A percentile compares a stretch with the other conserved stretches of the same genome.
Evolutionary conservation across 2,888 invertebrate species (phyloP).

Genomic region (Nemurella pictetii): DNA sequence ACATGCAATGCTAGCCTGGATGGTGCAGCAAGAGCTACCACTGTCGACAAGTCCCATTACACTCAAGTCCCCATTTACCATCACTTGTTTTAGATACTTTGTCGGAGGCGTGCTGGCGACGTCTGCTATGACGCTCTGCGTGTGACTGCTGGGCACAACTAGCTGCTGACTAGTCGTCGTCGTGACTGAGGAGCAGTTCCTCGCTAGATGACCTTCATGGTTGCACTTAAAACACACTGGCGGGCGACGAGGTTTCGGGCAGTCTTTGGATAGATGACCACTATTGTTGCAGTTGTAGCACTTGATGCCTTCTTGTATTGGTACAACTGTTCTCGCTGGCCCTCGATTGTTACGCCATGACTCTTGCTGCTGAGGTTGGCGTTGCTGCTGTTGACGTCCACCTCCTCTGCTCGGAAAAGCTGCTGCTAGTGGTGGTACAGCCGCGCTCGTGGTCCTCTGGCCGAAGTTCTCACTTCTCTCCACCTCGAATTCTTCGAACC

Average conservation of each 20-base stretch:
- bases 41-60: not conserved
- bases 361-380: not conserved
- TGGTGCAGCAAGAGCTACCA: constrained; percentile 11
- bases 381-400: not conserved
- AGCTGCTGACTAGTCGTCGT: not conserved
- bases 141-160: not conserved
- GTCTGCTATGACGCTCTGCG: not conserved
- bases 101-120: not conserved
- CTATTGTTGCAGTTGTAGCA: constrained; percentile 10
- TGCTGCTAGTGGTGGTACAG: not conserved
- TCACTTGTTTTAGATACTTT: constrained; percentile 2
- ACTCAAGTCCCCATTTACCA: not conserved
- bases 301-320: not conserved
- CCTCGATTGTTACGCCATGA: not conserved
- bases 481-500: no score
- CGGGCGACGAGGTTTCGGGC: not conserved
- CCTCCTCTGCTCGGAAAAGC: not conserved
- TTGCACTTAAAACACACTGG: constrained; percentile 10
- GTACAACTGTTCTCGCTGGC: not conserved
- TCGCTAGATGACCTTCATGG: not conserved
- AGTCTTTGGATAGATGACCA: not conserved
- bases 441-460: not conserved
- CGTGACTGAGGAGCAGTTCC: not conserved
- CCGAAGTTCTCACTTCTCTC: no score
- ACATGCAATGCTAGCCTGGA: no score